Evolutionary conservation across 2,888 invertebrate species (phyloP).

Genomic region (Parnassius smintheus): DNA sequence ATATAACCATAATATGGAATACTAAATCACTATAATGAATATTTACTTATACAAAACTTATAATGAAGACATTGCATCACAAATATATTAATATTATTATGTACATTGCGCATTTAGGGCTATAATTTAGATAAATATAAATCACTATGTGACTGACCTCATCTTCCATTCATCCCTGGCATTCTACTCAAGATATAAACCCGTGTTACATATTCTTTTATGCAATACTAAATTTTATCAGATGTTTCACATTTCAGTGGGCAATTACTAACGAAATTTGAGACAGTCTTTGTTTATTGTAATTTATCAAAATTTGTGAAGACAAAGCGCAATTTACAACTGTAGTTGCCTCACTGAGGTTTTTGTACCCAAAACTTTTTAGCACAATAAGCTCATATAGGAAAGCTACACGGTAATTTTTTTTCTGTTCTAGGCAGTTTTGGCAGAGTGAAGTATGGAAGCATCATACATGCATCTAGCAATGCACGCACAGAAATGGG

Average conservation of each 20-base stretch:
- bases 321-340: neutral
- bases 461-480: no score
- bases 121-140: conserved; percentile 35
- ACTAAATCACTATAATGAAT: conserved; percentile 11
- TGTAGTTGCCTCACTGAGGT: no score
- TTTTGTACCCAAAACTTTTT: no score
- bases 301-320: neutral
- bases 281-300: no score
- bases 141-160: conserved; percentile 15
- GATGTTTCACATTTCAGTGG: neutral
- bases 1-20: conserved; percentile 12
- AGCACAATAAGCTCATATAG: no score
- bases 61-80: conserved; percentile 35
- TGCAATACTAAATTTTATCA: neutral
- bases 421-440: no score
- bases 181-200: conserved; percentile 6
- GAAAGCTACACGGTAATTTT: no score
- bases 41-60: conserved; percentile 19
- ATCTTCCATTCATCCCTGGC: conserved; percentile 13
- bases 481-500: no score
- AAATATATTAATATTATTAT: conserved; percentile 36
- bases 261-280: no score
- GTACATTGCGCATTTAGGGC: conserved; percentile 43
- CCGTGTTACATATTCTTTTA: neutral
- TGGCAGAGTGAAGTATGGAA: no score